phyloP scores from a whole-genome alignment of 2,113 vertebrate genomes.

The Mixornis gularis region DNA sequence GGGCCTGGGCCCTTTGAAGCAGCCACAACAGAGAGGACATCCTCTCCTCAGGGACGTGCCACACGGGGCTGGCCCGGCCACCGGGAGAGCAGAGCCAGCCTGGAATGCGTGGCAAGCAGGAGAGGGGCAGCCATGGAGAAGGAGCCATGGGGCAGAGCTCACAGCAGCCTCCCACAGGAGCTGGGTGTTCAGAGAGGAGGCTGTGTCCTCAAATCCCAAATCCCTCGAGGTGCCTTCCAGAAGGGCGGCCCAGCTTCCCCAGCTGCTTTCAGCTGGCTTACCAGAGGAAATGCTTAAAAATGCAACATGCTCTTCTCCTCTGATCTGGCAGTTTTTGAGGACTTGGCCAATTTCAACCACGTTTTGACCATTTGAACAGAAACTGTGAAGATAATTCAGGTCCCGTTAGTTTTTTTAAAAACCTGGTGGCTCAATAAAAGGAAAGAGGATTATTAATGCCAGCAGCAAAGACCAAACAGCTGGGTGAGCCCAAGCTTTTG shows the following conservation, averaged over 20 bases:
- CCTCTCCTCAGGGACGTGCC: background rate
- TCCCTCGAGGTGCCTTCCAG: background rate
- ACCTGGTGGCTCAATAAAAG: background rate
- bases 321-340: background rate
- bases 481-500: background rate
- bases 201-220: background rate
- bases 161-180: background rate
- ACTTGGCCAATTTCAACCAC: background rate
- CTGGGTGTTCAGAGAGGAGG: fast-evolving
- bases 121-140: background rate
- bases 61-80: background rate
- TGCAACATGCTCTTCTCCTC: fast-evolving
- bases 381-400: background rate
- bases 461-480: background rate
- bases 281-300: background rate
- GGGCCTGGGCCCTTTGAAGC: background rate
- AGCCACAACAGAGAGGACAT: background rate
- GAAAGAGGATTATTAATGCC: background rate
- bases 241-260: background rate
- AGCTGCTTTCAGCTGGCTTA: background rate
- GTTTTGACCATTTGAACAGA: background rate
- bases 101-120: background rate
- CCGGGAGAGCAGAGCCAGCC: background rate
- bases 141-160: background rate
- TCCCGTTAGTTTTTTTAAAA: background rate